Evolutionary conservation across 2,113 vertebrate genomes (phyloP).

Genomic region (Poeciliopsis turrubarensis): DNA sequence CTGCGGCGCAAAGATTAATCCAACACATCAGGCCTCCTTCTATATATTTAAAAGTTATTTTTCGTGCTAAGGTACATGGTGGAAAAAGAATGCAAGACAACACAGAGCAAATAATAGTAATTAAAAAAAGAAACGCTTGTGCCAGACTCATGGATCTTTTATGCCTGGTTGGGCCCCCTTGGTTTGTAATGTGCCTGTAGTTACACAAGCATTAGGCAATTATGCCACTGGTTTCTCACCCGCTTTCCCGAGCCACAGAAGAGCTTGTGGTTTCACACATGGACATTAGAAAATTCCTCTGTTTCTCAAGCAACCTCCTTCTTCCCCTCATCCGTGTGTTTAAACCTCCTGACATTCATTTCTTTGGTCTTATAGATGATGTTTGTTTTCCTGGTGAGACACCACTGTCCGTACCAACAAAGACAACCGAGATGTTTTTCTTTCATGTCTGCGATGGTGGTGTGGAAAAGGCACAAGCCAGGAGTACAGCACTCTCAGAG

Average conservation of each 20-base stretch:
- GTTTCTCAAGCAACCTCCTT: slow-evolving; percentile 46
- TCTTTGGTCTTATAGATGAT: too few species aligned
- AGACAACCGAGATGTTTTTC: too few species aligned
- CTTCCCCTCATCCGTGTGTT: neutral
- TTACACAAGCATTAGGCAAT: slow-evolving; percentile 79
- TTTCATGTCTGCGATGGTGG: too few species aligned
- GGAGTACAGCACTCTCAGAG: too few species aligned
- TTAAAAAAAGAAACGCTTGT: slow-evolving; percentile 36
- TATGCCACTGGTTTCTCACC: slow-evolving; percentile 73
- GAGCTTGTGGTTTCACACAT: slow-evolving; percentile 75
- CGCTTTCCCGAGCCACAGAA: slow-evolving; percentile 68
- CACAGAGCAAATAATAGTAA: neutral
- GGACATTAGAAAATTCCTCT: slow-evolving; percentile 73
- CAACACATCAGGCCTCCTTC: slow-evolving; percentile 12
- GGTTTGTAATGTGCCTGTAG: slow-evolving; percentile 76
- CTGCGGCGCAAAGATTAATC: neutral
- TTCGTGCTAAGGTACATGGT: neutral
- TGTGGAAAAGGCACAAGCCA: too few species aligned
- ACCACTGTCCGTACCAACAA: too few species aligned
- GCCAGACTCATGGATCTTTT: slow-evolving; percentile 62
- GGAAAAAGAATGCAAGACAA: neutral
- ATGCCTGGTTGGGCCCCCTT: slow-evolving; percentile 69
- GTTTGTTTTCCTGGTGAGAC: too few species aligned
- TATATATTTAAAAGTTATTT: slow-evolving; percentile 3
- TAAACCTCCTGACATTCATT: too few species aligned